phyloP scores from a whole-genome alignment of 2,113 vertebrate genomes.

The Neodontobutis hainanensis region DNA sequence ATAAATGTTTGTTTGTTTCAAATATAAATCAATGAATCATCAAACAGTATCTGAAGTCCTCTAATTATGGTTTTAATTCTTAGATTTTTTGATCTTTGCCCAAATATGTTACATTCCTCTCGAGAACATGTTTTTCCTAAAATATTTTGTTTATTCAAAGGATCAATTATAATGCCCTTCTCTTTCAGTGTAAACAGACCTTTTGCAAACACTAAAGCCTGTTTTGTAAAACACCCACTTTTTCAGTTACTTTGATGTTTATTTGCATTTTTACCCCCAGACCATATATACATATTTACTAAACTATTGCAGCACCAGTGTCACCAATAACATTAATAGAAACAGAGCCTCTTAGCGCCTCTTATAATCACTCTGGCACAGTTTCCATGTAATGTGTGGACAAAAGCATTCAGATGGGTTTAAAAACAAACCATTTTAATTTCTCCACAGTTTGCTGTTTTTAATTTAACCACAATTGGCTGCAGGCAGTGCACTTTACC shows the following conservation, averaged over 20 bases:
- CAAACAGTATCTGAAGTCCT: too few relatives aligned
- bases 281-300: constrained; percentile 37
- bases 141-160: too few relatives aligned
- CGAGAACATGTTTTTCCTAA: too few relatives aligned
- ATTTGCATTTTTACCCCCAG: constrained; percentile 41
- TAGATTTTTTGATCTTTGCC: too few relatives aligned
- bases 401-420: constrained; percentile 1
- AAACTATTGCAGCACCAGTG: constrained; percentile 52
- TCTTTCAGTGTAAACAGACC: too few relatives aligned
- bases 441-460: background rate
- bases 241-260: constrained; percentile 45
- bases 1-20: too few relatives aligned
- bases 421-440: background rate
- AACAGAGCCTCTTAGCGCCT: constrained; percentile 45
- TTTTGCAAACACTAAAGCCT: too few relatives aligned
- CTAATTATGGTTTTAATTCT: too few relatives aligned
- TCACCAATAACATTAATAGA: constrained; percentile 65
- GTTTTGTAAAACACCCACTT: constrained; percentile 3
- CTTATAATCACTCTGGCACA: constrained; percentile 24
- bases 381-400: constrained; percentile 17
- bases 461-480: background rate
- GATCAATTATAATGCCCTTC: too few relatives aligned
- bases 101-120: too few relatives aligned
- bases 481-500: background rate
- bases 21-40: too few relatives aligned